These are phyloP conservation scores for Tribolium madens DNA, from an alignment of 1,140 invertebrate species.

Conservation along the genomic window DNA sequence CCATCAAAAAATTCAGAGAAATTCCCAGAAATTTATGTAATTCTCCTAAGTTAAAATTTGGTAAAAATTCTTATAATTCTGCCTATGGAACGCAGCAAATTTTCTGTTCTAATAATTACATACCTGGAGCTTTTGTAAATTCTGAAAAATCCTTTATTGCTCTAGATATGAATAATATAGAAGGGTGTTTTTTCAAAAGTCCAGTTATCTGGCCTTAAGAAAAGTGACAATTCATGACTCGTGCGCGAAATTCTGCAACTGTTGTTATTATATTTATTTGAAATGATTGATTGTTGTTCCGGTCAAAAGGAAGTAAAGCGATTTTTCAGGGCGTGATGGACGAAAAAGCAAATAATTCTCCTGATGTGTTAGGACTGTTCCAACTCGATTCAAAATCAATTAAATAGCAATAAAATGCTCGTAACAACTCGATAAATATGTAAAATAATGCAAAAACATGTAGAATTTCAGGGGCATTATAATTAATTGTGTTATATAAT, in stretches of 20 bases:
- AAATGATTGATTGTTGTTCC: background rate
- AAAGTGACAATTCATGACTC: background rate
- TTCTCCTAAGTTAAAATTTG: too few species aligned
- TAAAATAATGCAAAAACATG: too few species aligned
- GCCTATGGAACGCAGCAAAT: too few species aligned
- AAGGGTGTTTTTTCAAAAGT: background rate
- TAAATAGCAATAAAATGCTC: background rate
- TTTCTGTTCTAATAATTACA: too few species aligned
- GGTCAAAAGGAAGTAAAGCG: background rate
- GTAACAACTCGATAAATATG: too few species aligned
- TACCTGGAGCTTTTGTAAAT: too few species aligned
- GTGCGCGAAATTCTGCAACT: background rate
- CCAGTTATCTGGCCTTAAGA: background rate
- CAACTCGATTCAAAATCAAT: background rate
- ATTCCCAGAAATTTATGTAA: too few species aligned
- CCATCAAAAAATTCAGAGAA: too few species aligned
- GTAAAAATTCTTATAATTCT: too few species aligned
- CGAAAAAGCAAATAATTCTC: background rate
- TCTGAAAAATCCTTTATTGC: background rate
- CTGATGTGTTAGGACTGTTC: too few species aligned
- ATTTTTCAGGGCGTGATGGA: conserved; percentile 23
- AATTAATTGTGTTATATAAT: background rate
- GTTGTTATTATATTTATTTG: background rate
- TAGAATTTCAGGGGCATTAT: too few species aligned
- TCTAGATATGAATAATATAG: background rate